Percentiles rank a stretch among this genome's conserved stretches.
These are phyloP conservation scores for Drosophila setosimentum DNA, from an alignment of 2,888 invertebrate species.

Conservation along the genomic window DNA sequence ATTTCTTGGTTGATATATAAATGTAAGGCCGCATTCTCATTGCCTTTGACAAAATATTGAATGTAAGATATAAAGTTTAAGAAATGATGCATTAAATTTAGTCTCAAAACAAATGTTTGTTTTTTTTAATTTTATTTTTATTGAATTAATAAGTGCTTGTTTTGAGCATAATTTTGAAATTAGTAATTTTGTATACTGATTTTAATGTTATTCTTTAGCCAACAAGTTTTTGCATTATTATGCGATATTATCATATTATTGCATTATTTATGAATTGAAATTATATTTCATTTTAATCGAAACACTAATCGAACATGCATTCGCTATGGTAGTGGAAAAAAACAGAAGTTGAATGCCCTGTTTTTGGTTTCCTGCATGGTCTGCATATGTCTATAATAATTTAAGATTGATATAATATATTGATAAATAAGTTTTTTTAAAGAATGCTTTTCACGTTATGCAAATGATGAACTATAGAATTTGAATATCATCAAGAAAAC, in stretches of 20 bases:
- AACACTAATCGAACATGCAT: conserved; percentile 3
- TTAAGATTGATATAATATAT: neutral
- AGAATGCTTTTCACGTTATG: conserved; percentile 30
- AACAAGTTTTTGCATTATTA: conserved; percentile 18
- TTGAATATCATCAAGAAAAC: conserved; percentile 21
- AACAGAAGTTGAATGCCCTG: conserved; percentile 19
- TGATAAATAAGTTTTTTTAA: conserved; percentile 7
- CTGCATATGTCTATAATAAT: conserved; percentile 1
- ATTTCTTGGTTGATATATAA: conserved; percentile 10
- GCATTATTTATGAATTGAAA: conserved; percentile 13
- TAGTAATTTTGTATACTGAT: neutral
- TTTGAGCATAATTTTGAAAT: conserved; percentile 39
- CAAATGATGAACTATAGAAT: conserved; percentile 27
- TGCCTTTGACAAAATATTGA: conserved; percentile 4
- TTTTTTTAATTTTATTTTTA: neutral
- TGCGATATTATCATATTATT: conserved; percentile 1
- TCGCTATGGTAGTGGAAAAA: neutral
- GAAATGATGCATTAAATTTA: conserved; percentile 1
- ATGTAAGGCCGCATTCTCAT: conserved; percentile 41
- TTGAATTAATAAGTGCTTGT: conserved; percentile 16
- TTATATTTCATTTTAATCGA: conserved; percentile 29
- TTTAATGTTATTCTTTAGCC: neutral
- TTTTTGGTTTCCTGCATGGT: conserved; percentile 36
- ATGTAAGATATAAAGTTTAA: conserved; percentile 2
- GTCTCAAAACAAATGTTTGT: neutral